Conservation (phyloP, 23 tunicate genomes). For the Clavelina lepadiformis region DNA sequence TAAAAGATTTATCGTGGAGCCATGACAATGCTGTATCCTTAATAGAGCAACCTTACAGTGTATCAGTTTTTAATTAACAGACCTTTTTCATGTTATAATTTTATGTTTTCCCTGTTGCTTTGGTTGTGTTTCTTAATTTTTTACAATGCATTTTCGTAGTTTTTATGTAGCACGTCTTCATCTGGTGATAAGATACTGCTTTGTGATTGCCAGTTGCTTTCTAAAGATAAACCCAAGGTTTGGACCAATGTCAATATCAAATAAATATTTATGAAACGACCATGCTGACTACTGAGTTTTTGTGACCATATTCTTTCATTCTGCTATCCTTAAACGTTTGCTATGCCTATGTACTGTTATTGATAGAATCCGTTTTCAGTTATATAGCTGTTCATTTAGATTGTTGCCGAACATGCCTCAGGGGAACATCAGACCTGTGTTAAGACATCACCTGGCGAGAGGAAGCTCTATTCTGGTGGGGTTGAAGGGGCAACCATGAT, state of each 20-base stretch:
- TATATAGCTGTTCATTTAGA: too few relatives aligned
- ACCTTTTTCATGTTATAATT: background rate
- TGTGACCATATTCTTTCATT: too few relatives aligned
- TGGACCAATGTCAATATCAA: too few relatives aligned
- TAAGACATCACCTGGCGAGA: conserved; percentile 35
- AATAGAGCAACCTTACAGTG: too few relatives aligned
- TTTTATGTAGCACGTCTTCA: conserved; percentile 41
- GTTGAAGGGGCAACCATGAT: conserved; percentile 57
- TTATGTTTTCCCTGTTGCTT: background rate
- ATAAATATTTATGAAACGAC: too few relatives aligned
- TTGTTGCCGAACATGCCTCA: conserved; percentile 32
- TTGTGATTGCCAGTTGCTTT: conserved; percentile 7
- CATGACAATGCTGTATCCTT: conserved; percentile 61
- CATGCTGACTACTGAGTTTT: too few relatives aligned
- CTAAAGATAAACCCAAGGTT: conserved; percentile 49
- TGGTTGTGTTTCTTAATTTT: background rate
- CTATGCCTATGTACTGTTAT: too few relatives aligned
- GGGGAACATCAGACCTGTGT: conserved; percentile 69
- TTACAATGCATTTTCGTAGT: conserved; percentile 4
- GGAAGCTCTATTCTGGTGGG: conserved; percentile 60
- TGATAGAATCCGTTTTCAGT: too few relatives aligned
- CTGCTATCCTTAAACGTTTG: too few relatives aligned
- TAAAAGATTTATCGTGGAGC: conserved; percentile 81
- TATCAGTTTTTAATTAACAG: too few relatives aligned
- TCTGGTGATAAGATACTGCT: conserved; percentile 44